Base-by-base conservation (phyloP, 2,888 invertebrate species). In the Trachelus iudaicus region DNA sequence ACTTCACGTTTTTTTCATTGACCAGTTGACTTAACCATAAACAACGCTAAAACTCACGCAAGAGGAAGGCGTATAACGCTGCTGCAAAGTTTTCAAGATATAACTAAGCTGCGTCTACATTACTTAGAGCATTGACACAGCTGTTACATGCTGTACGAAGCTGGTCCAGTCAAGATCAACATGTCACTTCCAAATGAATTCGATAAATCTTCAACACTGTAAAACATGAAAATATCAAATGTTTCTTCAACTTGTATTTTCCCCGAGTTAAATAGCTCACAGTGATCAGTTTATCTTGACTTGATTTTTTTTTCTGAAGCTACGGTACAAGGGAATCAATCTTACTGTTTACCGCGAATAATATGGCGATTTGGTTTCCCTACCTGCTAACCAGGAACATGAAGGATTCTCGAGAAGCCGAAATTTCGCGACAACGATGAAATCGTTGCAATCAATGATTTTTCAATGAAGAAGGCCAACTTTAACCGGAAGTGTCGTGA, bases 1-100 rank as follows among this genome's bases (percentile, higher is more conserved):
- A 77, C 78, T 79, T 78, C 76, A 80, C 15, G 73, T 76, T 79
- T 69, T 15, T 75, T 76, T 71, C 69, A 34, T 75, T 76, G 73
- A 81, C 69, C 33, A 79, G 56, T 56, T 56, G 56, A 56, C 56
- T 56, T 56, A 56, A 23, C 56, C 56, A 23, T 56, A 56, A 23
- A 56, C 56, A 56, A 9, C 23, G 40, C 15, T 56, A 56, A 23
- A 56, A 56, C 40, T 56, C 23, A 23, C 56, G 56, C 56, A 56
- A 56, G 56, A 56, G 56, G 56, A 56, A 23, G 56, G 23, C 23
- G 23, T 0, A 23, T 56, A 56, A 56, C 23, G 56, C 23, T 23
- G 56, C 23, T 71, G 31, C 71, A 71, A 69, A 71, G 31, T 71
- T 31, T 71, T 71, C 31, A 71, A 71, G 34, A 56, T 15, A 6